phyloP scores from a whole-genome alignment of 2,797 vertebrate genomes.

The Eutrigla gurnardus region DNA sequence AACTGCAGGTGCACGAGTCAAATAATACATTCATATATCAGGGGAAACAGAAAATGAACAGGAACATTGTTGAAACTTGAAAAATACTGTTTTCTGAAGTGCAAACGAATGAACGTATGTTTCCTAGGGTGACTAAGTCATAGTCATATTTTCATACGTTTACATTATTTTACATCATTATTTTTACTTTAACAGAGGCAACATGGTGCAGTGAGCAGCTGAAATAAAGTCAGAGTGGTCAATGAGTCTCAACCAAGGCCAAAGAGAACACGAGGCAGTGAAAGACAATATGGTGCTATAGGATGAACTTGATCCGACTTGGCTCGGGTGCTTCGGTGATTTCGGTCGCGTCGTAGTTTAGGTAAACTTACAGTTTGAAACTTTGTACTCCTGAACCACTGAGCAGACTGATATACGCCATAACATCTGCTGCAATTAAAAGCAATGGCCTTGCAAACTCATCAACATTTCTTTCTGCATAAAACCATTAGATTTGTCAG shows the following conservation, averaged over 20 bases:
- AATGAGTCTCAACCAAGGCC: constrained; percentile 40
- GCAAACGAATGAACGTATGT: neutral
- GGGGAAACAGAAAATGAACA: neutral
- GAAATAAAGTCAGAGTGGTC: constrained; percentile 25
- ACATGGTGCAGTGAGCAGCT: constrained; percentile 28
- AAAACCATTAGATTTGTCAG: neutral
- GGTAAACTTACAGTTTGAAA: constrained; percentile 1
- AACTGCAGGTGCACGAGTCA: neutral
- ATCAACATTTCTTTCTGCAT: neutral
- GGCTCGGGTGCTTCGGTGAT: constrained; percentile 11
- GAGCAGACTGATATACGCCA: neutral
- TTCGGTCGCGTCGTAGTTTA: constrained; percentile 33
- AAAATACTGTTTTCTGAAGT: neutral
- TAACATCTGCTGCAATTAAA: constrained; percentile 4
- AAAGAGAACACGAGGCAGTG: constrained; percentile 64
- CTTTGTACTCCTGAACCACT: constrained; percentile 7
- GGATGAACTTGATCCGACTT: constrained; percentile 62
- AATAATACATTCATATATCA: neutral
- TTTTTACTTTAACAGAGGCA: neutral
- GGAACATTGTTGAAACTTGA: neutral
- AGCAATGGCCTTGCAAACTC: neutral
- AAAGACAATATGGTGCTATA: constrained; percentile 67
- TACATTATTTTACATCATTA: neutral
- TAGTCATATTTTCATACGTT: neutral
- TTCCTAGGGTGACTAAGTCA: neutral